Base-by-base conservation (phyloP, 2,888 invertebrate genomes). In the Lapara coniferarum region DNA sequence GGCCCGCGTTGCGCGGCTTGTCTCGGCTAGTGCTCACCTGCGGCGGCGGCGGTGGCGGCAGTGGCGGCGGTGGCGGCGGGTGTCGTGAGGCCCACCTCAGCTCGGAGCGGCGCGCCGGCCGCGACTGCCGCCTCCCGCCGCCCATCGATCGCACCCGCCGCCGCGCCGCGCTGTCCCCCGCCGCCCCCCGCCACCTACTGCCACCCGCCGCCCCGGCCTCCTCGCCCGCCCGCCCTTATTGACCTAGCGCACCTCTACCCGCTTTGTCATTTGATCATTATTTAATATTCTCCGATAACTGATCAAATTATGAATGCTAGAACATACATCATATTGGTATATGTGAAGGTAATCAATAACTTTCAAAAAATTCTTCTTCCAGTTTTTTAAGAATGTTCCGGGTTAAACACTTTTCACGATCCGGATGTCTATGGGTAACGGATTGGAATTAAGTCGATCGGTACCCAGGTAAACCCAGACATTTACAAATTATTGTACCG, bases 121-220 rank as follows among this genome's bases (percentile, higher is more conserved):
- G 83, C 85, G 86, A 87, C 89, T 88, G 88, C 85, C 86, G 91
- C 88, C 89, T 85, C 84, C 89, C 87, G 85, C 88, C 87, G 81
- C 85, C 85, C 87, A 80, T 82, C 86, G 81, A 81, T 75, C 80
- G 78, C 77, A 80, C 74, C 74, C 78, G 77, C 74, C 79, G 76
- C 73, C 75, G 70, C 69, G 73, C 72, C 72, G 74, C 75, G 70
- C 74, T 71, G 74, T 76, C 84, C 87, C 86, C 84, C 86, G 85
- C 87, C 46, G 46, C 83, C 85, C 87, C 88, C 88, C 89, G 86
- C 91, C 71, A 55, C 57, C 70, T 71, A 70, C 71, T 6, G 53
- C 84, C 86, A 85, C 86, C 84, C 86, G 85, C 87, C 46, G 49
- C 83, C 85, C 86, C 88, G 86, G 88, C 88, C 89, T 86, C 90